Base-by-base conservation (phyloP, 2,113 vertebrate species). In the Tor tambroides region DNA sequence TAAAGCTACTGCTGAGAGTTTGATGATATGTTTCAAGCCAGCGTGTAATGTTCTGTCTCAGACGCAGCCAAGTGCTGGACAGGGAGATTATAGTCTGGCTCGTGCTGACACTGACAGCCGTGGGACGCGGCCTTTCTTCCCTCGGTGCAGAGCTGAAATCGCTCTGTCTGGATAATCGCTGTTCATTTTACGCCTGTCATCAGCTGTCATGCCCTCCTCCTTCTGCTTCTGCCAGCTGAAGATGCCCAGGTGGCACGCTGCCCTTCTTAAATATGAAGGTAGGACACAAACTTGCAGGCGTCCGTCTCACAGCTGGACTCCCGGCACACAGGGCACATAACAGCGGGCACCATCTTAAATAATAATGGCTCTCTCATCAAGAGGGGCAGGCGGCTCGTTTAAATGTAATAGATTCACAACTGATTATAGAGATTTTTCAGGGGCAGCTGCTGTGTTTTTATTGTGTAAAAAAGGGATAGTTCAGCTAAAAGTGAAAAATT, bases 161-260 rank as follows among this genome's bases (percentile, higher is more conserved):
- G 35, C 77, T 65, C 79, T 43, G 56, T 65, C 80, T 41, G 38
- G 38, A 46, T 65, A 81, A 81, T 43, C 35, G 23, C n/a, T 65
- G n/a, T 65, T 81, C 59, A 65, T 65, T 81, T 81, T 81, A 82
- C n/a, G 38, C 80, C 26, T 65, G 59, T 82, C 54, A 59, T 38
- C 49, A n/a, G 19, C 28, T 56, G 77, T 4, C 23, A 3, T 76
- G 32, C 23, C 56, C 56, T 30, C 59, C 35, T 28, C 38, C n/a
- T 28, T 12, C 38, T 19, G 38, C n/a, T 28, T 81, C 80, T 67
- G 59, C 59, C 14, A 82, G n/a, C 59, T 86, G 89, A 46, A 46
- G 80, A 65, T 89, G 49, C 86, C 89, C 91, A 89, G 88, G 92
- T 91, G 91, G 91, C 79, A 51, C 82, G 86, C 67, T 89, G 7